A percentile compares a stretch with the other conserved stretches of the same genome.
Conservation (phyloP, 2,113 vertebrate genomes). For the Phylloscopus trochiloides region DNA sequence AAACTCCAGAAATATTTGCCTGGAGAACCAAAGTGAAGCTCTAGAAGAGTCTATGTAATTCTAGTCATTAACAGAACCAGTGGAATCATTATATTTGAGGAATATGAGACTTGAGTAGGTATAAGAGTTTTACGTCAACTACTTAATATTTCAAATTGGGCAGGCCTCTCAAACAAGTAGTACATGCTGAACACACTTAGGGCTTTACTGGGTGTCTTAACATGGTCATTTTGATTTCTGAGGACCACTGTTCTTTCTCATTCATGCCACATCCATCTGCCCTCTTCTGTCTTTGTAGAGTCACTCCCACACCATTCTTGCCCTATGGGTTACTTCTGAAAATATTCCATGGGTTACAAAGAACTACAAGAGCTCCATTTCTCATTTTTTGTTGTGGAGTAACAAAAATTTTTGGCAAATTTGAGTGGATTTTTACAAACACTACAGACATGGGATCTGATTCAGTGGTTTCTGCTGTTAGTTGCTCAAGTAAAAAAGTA, state of each 20-base stretch:
- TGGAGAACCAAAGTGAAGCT: not conserved
- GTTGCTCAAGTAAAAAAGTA: not conserved
- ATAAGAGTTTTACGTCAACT: not conserved
- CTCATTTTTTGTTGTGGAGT: not conserved
- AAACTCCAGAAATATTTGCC: not conserved
- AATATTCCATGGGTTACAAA: not conserved
- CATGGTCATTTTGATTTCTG: not conserved
- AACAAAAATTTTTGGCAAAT: not conserved
- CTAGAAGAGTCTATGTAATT: not conserved
- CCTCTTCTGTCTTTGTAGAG: not conserved
- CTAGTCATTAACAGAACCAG: not conserved
- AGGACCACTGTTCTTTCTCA: not conserved
- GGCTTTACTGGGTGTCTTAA: not conserved
- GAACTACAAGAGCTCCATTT: not conserved
- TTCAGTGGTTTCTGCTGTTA: not conserved
- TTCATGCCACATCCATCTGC: not conserved
- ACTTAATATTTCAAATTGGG: not conserved
- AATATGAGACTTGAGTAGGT: not conserved
- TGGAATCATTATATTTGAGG: not conserved
- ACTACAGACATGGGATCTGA: not conserved
- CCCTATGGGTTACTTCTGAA: not conserved
- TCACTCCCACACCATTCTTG: not conserved
- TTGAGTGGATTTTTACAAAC: not conserved
- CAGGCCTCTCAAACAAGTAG: not conserved
- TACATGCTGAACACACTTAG: not conserved